Evolutionary conservation across 2,113 vertebrate species (phyloP), one percentile per base, ranked within the genome.

Genomic region (Xenus cinereus): DNA sequence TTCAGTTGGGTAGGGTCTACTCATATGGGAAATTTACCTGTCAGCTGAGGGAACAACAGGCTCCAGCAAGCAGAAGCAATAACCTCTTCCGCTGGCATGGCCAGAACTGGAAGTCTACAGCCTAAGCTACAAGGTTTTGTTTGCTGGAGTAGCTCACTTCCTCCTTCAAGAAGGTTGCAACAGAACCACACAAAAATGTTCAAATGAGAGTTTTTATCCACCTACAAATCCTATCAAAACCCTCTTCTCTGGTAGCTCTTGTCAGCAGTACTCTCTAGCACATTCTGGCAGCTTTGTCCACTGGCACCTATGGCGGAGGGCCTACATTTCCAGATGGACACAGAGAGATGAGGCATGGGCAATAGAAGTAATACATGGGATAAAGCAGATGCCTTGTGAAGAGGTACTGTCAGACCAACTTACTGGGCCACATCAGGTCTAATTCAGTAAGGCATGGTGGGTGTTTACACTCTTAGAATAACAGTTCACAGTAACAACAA

Each of bases 231-330:
- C 28, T 30, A 69, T 28, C 39, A 84, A n/a, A 64, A 0, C 2
- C 7, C 28, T 75, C 46, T 81, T 64, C 45, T 78, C 43, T 68
- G 57, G n/a, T 53, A 0, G 0, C 21, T 72, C 62, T 64, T 74
- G 62, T 28, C 45, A 81, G 17, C 32, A 39, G 35, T 19, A 53
- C 23, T 87, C 23, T 85, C 32, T 35, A 56, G n/a, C 33, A 43
- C 8, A 10, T 83, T 73, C 45, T 66, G 35, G 10, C 12, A 64
- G 12, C 9, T 75, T 82, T 82, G 16, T 20, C 27, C 18, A 37
- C 33, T 2, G 5, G 10, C 20, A 30, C 15, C 37, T 68, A 43
- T 28, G 39, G 37, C 0, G 0, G 16, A 78, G 8, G 43, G 20
- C 46, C 15, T 77, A 26, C 14, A 14, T 73, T 94, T 92, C 30